Evolutionary conservation across 2,888 invertebrate species (phyloP).

Genomic region (Drosophila atripex): DNA sequence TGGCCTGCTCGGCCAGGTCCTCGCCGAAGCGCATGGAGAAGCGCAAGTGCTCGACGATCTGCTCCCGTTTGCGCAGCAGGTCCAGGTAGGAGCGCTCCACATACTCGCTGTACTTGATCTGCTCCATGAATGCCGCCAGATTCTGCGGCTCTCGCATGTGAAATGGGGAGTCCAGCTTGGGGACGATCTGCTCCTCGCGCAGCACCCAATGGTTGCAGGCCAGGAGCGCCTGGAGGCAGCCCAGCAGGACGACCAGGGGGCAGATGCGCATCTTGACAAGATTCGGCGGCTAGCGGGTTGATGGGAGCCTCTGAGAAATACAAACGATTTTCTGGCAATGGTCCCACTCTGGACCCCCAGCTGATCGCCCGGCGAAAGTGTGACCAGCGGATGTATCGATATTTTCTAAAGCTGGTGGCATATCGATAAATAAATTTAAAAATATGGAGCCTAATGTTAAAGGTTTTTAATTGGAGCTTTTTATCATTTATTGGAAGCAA

Average conservation of each 20-base stretch:
- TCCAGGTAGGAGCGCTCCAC: conserved; percentile 80
- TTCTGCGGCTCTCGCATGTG: conserved; percentile 82
- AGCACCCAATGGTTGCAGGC: conserved; percentile 82
- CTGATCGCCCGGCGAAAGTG: not conserved
- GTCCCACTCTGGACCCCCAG: not conserved
- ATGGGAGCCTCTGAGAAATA: not conserved
- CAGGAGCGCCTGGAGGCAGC: conserved; percentile 54
- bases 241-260: conserved; percentile 44
- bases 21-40: conserved; percentile 81
- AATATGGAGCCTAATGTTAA: not conserved
- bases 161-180: conserved; percentile 82
- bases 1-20: conserved; percentile 81
- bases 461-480: not conserved
- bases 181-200: conserved; percentile 79
- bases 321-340: conserved; percentile 2
- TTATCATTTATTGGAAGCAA: not conserved
- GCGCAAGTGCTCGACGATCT: conserved; percentile 81
- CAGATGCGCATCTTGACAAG: conserved; percentile 50
- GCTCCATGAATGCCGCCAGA: conserved; percentile 81
- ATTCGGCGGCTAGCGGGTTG: not conserved
- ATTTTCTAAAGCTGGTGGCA: not conserved
- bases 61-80: conserved; percentile 78
- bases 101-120: conserved; percentile 81
- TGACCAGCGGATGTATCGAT: not conserved
- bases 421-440: not conserved